Base-by-base conservation (phyloP, 37 sponge, comb jelly and placozoan genomes). In the Cladorhizidae sp. region DNA sequence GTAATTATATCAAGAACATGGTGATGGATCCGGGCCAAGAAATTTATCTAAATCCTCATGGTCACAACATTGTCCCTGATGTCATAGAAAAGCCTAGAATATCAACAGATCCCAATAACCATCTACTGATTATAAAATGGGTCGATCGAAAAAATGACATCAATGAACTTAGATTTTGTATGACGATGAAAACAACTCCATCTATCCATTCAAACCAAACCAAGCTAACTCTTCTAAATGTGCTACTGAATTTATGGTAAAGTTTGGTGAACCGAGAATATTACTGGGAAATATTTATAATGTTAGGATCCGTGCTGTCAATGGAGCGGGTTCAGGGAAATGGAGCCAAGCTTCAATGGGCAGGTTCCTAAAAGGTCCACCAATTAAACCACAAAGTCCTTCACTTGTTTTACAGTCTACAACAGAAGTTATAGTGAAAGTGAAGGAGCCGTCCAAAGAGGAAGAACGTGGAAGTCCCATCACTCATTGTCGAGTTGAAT, bases 401-500 rank as follows among this genome's bases (percentile, higher is more conserved):
- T 18, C 49, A 45, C 12, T 72, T 2, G 1, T 7, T 36, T 14
- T 41, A 14, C 3, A 42, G n/a, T 72, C 72, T 43, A 17, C 72
- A 14, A 45, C 25, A 43, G 50, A 72, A 43, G 50, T 72, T 72
- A 2, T 21, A 8, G 28, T 72, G 23, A 41, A 1, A 45, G 18
- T 18, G 9, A 6, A 43, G 21, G 7, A 14, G 36, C 50, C 22
- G 12, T 35, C 43, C 3, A 25, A 42, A 45, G 22, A 45, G 28
- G 72, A 72, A 2, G 72, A 72, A 45, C 11, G 36, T 72, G 72
- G 72, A 5, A 72, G 72, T 72, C 50, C 43, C 6, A 25, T 72
- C 28, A 72, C 50, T 23, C 49, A 41, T 50, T 45, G 43, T 25
- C 14, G 12, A 35, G 50, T 72, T 36, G 50, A 72, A 43, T 40